Percentiles rank a stretch among this genome's conserved stretches.
Conservation (phyloP, 2,113 vertebrate genomes). For the Eira barbara region DNA sequence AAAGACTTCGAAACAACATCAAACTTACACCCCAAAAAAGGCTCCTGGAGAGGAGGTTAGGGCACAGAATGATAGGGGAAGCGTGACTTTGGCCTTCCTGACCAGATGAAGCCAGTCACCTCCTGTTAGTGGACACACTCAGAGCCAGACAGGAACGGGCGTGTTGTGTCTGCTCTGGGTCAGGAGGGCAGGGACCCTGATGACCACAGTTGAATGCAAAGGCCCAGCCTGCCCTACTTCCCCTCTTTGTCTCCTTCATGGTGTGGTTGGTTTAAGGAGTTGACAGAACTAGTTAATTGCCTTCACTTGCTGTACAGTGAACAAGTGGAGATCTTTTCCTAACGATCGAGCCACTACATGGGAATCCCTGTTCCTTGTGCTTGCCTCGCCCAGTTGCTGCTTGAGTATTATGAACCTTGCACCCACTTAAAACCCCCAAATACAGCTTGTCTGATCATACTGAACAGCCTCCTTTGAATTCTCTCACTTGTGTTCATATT, state of each 20-base stretch:
- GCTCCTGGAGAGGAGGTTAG: not conserved
- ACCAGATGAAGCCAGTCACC: not conserved
- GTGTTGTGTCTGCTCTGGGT: rapidly evolving
- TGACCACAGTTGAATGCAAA: not conserved
- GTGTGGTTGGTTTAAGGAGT: not conserved
- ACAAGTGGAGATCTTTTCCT: not conserved
- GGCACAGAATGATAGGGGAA: not conserved
- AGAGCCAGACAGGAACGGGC: not conserved
- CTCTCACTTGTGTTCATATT: not conserved
- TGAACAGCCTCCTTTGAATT: not conserved
- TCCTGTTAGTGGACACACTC: not conserved
- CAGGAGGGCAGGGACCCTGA: not conserved
- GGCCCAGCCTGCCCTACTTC: not conserved
- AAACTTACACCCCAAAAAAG: not conserved
- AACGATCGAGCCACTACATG: not conserved
- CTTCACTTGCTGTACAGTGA: not conserved
- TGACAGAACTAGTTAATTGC: not conserved
- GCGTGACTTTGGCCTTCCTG: not conserved
- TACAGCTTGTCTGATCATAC: not conserved
- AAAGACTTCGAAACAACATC: not conserved
- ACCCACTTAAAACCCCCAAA: not conserved
- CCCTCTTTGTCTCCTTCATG: not conserved
- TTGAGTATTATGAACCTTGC: not conserved
- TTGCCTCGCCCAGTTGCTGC: not conserved
- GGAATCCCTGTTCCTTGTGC: not conserved